Percentiles rank a stretch among this genome's conserved stretches.
Evolutionary conservation across 2,888 invertebrate genomes (phyloP).

Genomic region (Corbicula japonica): DNA sequence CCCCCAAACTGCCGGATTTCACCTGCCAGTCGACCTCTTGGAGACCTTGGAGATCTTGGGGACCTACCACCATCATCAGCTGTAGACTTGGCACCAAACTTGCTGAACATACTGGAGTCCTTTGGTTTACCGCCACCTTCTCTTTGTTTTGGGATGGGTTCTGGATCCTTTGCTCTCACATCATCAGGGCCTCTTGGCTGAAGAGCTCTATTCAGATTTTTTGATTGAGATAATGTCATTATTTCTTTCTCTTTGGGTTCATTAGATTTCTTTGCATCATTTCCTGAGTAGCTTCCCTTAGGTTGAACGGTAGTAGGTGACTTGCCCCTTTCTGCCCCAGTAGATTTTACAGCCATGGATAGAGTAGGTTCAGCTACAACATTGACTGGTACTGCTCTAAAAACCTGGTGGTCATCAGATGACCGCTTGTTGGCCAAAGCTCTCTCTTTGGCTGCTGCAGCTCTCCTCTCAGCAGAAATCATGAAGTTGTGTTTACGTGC

Average conservation of each 20-base stretch:
- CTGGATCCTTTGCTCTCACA: slow-evolving; percentile 22
- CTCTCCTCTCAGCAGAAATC: slow-evolving; percentile 54
- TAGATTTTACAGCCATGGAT: slow-evolving; percentile 65
- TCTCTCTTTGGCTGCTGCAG: slow-evolving; percentile 57
- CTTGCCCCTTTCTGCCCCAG: slow-evolving; percentile 41
- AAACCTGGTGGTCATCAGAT: slow-evolving; percentile 37
- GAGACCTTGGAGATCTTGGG: slow-evolving; percentile 11
- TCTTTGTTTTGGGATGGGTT: slow-evolving; percentile 16
- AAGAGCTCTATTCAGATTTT: slow-evolving; percentile 66
- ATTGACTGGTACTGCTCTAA: slow-evolving; percentile 71
- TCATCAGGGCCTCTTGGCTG: slow-evolving; percentile 58
- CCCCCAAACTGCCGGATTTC: slow-evolving; percentile 65
- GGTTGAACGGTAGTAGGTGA: slow-evolving; percentile 22
- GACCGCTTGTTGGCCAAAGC: slow-evolving; percentile 30
- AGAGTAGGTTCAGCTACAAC: slow-evolving; percentile 65
- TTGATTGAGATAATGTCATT: slow-evolving; percentile 11
- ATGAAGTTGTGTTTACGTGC: slow-evolving; percentile 60
- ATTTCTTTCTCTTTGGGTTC: slow-evolving; percentile 56
- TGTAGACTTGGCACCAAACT: slow-evolving; percentile 11
- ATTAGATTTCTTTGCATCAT: slow-evolving; percentile 41
- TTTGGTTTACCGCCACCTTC: slow-evolving; percentile 39
- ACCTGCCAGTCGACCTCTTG: slow-evolving; percentile 39
- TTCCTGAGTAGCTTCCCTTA: slow-evolving; percentile 30
- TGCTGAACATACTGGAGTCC: slow-evolving; percentile 35
- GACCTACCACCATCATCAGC: neutral